phyloP scores from a whole-genome alignment of 2,797 vertebrate species.

The Lacerta agilis region DNA sequence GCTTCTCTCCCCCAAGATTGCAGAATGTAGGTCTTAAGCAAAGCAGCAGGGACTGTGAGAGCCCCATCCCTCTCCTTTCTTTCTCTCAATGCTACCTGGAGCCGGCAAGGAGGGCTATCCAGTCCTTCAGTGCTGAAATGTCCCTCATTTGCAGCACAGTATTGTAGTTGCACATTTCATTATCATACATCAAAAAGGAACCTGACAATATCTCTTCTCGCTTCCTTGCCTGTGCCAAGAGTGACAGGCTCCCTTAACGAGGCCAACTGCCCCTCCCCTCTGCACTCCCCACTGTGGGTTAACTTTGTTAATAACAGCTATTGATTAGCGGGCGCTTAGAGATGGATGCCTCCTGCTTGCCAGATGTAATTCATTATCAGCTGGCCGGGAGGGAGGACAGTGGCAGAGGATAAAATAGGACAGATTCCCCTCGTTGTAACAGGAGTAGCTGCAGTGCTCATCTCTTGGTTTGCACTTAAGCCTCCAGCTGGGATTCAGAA shows the following conservation, averaged over 20 bases:
- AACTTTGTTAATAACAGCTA: neutral
- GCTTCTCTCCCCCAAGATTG: neutral
- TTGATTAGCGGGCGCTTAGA: neutral
- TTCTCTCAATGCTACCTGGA: neutral
- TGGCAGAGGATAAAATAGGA: slow-evolving; percentile 1
- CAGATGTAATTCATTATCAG: slow-evolving; percentile 39
- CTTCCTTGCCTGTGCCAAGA: accelerated
- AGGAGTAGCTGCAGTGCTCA: neutral
- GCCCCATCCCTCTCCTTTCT: no score
- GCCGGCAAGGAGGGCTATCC: slow-evolving; percentile 21
- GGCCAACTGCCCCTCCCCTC: neutral
- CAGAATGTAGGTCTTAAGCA: neutral
- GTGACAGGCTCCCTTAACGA: accelerated
- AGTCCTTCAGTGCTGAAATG: slow-evolving; percentile 28
- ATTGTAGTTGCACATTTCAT: neutral
- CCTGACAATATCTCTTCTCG: no score
- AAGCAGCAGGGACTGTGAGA: neutral
- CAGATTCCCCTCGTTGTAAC: slow-evolving; percentile 43
- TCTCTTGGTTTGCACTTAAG: neutral
- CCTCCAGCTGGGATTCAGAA: neutral
- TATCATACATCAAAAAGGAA: neutral
- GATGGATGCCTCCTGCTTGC: slow-evolving; percentile 32
- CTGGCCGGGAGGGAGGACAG: neutral
- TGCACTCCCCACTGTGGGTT: neutral
- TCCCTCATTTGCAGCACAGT: neutral